phyloP scores from a whole-genome alignment of 2,888 invertebrate species.

The Athetis lepigone region DNA sequence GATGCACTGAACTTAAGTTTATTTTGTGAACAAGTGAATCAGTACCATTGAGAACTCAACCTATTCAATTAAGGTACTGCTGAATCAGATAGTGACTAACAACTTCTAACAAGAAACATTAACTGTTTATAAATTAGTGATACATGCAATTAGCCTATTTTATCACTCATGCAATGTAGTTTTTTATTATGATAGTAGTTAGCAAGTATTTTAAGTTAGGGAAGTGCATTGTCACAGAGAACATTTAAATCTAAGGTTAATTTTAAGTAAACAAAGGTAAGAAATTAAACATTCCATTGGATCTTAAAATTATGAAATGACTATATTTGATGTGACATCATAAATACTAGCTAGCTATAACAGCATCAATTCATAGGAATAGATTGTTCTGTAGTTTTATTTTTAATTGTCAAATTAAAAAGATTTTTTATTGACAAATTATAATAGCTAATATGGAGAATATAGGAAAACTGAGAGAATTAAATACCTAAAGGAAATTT shows the following conservation, averaged over 20 bases:
- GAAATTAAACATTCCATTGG: too few species aligned
- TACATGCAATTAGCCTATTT: conserved; percentile 55
- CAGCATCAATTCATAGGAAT: conserved; percentile 4
- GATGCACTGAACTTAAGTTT: too few species aligned
- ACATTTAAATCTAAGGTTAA: conserved; percentile 17
- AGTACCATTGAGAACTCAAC: conserved; percentile 24
- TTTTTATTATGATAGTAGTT: conserved; percentile 21
- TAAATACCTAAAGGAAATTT: conserved; percentile 19
- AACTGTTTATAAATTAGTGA: conserved; percentile 35
- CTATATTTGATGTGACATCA: too few species aligned
- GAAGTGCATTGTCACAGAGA: conserved; percentile 20
- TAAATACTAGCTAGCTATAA: conserved; percentile 17
- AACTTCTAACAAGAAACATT: conserved; percentile 40
- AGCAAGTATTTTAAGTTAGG: conserved; percentile 14
- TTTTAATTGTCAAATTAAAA: too few species aligned
- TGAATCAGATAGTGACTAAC: conserved; percentile 56
- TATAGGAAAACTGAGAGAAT: conserved; percentile 26
- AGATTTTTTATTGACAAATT: too few species aligned
- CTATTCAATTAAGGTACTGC: conserved; percentile 52
- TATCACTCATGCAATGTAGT: conserved; percentile 39
- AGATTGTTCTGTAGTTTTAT: not conserved
- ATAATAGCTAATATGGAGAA: not conserved
- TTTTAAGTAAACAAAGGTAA: conserved; percentile 5
- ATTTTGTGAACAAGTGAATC: too few species aligned
- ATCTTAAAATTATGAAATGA: too few species aligned